Base-by-base conservation (phyloP, 1,140 invertebrate species). In the Dreissena rostriformis region DNA sequence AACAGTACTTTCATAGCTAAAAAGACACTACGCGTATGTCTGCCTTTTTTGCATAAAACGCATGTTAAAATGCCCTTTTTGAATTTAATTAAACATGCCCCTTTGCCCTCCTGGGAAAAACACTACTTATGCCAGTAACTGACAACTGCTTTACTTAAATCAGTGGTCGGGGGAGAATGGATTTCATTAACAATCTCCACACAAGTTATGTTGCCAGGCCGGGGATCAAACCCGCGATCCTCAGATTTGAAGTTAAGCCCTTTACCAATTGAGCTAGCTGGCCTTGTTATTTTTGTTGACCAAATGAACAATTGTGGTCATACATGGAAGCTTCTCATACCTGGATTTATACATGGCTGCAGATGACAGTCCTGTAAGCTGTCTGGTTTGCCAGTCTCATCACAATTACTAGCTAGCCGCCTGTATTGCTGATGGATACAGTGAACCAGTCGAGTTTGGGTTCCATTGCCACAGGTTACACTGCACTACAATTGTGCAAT, bases 371-470 rank as follows among this genome's bases (percentile, higher is more conserved):
- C 22, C 51, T 86, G 79, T 67, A 55, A 74, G 10, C 70, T 72
- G 22, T 39, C 53, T 57, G 89, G 88, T 86, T 88, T 88, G 17
- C 14, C 55, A n/a, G 7, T 39, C 8, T 76, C 19, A 52, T 88
- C 81, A 84, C 89, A 90, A 24, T 82, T 85, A 0, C 66, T 77
- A 10, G 88, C 81, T 51, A 89, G 79, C 52, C 83, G 73, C 55
- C 77, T 63, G 19, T 77, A 81, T 14, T 77, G 63, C 24, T 86
- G 76, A 76, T 88, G 74, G 26, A 89, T 81, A 84, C 89, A 90
- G 61, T 87, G 88, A 52, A 89, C 88, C 39, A 87, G 85, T 73
- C 89, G 71, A 14, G 86, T 86, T 67, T 86, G 85, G 2, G 57
- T 66, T 15, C 87, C 89, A 22, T 15, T 39, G 0, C 88, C 88